A percentile compares a stretch with the other conserved stretches of the same genome.
These are phyloP conservation scores for Campoplex nolae DNA, from an alignment of 2,888 invertebrate species.

Conservation along the genomic window DNA sequence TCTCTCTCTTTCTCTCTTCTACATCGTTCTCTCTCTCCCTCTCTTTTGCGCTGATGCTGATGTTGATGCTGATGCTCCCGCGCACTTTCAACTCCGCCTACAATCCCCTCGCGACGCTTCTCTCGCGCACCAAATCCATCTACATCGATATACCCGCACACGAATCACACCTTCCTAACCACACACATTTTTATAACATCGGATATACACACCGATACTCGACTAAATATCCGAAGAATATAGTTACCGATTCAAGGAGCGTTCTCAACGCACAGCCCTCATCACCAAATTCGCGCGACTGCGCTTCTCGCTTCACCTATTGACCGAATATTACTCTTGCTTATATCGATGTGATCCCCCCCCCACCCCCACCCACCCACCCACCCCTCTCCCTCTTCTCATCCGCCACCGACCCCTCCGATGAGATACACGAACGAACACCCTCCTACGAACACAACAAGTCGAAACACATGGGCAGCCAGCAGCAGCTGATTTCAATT, in stretches of 20 bases:
- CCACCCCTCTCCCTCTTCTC: too few species aligned
- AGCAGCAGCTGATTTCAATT: slow-evolving; percentile 4
- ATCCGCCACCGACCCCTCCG: neutral
- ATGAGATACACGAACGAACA: neutral
- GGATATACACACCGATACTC: neutral
- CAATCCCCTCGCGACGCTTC: slow-evolving; percentile 42
- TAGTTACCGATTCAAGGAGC: slow-evolving; percentile 63
- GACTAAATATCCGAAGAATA: slow-evolving; percentile 17
- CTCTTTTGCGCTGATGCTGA: slow-evolving; percentile 48
- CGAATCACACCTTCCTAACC: neutral
- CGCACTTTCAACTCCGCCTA: slow-evolving; percentile 27
- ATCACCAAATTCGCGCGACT: slow-evolving; percentile 79
- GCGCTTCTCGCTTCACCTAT: slow-evolving; percentile 82
- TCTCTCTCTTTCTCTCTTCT: too few species aligned
- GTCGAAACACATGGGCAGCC: neutral
- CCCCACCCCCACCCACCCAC: neutral
- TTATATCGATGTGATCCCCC: slow-evolving; percentile 65
- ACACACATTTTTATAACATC: neutral
- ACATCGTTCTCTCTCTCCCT: too few species aligned
- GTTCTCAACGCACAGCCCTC: slow-evolving; percentile 70
- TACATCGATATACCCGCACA: neutral
- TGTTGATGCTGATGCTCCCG: slow-evolving; percentile 40
- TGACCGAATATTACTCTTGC: slow-evolving; percentile 79
- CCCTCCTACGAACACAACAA: slow-evolving; percentile 10
- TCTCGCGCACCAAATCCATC: slow-evolving; percentile 43